phyloP scores from a whole-genome alignment of 2,113 vertebrate genomes.

The Gasterosteus nipponicus region DNA sequence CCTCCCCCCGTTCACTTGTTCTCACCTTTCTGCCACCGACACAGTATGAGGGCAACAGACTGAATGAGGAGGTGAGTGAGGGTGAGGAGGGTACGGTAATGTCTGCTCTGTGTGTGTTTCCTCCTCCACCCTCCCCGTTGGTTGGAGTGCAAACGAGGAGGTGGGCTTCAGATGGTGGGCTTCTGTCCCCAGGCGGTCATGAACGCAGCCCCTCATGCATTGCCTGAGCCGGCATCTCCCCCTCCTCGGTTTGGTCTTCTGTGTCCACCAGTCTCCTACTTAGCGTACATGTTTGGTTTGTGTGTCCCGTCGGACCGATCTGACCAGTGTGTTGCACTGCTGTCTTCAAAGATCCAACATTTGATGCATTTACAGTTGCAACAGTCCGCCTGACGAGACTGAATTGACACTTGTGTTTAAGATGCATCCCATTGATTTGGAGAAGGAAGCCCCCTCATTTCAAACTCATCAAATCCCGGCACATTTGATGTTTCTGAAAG shows the following conservation, averaged over 20 bases:
- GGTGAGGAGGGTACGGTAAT: slow-evolving; percentile 60
- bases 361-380: slow-evolving; percentile 67
- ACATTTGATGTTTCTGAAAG: slow-evolving; percentile 50
- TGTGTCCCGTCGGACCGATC: slow-evolving; percentile 55
- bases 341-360: slow-evolving; percentile 65
- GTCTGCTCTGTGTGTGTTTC: slow-evolving; percentile 71
- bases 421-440: slow-evolving; percentile 75
- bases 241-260: slow-evolving; percentile 70
- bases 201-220: slow-evolving; percentile 54
- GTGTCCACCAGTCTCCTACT: slow-evolving; percentile 60
- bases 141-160: slow-evolving; percentile 72
- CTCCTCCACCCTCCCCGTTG: slow-evolving; percentile 32
- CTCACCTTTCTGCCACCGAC: slow-evolving; percentile 80
- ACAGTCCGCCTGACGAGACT: slow-evolving; percentile 51
- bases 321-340: slow-evolving; percentile 59
- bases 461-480: slow-evolving; percentile 52
- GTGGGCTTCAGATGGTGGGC: slow-evolving; percentile 58
- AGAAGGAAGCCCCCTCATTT: slow-evolving; percentile 68
- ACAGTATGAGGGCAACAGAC: slow-evolving; percentile 80
- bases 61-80: slow-evolving; percentile 83
- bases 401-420: slow-evolving; percentile 56
- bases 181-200: slow-evolving; percentile 53
- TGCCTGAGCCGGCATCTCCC: slow-evolving; percentile 67
- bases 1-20: slow-evolving; percentile 72
- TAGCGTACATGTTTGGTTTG: slow-evolving; percentile 61